phyloP scores from a whole-genome alignment of 2,113 vertebrate genomes.

The Bos indicus region DNA sequence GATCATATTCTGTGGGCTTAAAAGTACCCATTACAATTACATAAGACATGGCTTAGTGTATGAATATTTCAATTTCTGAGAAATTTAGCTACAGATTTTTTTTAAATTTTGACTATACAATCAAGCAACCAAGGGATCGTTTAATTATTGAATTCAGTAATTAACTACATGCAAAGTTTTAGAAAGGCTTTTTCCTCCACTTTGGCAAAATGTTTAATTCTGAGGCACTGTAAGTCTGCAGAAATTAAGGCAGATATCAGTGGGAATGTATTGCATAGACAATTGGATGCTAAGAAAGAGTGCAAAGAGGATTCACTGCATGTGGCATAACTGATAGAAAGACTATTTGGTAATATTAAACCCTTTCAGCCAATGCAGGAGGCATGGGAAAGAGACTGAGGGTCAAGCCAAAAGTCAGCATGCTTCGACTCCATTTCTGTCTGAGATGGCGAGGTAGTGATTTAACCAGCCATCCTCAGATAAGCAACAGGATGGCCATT shows the following conservation, averaged over 20 bases:
- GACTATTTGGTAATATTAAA: not conserved
- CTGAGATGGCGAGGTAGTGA: not conserved
- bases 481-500: not conserved
- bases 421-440: not conserved
- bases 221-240: not conserved
- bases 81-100: constrained; percentile 31
- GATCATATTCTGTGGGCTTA: not conserved
- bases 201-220: constrained; percentile 39
- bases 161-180: constrained; percentile 39
- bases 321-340: not conserved
- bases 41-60: constrained; percentile 28
- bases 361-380: not conserved
- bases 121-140: not conserved
- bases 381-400: not conserved
- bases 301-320: not conserved
- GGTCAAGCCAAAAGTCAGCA: not conserved
- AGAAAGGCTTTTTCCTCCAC: constrained; percentile 25
- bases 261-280: not conserved
- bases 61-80: constrained; percentile 61
- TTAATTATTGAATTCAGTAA: constrained; percentile 51
- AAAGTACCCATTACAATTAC: constrained; percentile 41
- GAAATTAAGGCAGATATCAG: not conserved
- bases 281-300: not conserved
- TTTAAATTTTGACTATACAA: constrained; percentile 10
- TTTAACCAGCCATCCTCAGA: not conserved